Evolutionary conservation across 2,113 vertebrate species (phyloP), one percentile per base, ranked within the genome.

Genomic region (Bostrychus sinensis): DNA sequence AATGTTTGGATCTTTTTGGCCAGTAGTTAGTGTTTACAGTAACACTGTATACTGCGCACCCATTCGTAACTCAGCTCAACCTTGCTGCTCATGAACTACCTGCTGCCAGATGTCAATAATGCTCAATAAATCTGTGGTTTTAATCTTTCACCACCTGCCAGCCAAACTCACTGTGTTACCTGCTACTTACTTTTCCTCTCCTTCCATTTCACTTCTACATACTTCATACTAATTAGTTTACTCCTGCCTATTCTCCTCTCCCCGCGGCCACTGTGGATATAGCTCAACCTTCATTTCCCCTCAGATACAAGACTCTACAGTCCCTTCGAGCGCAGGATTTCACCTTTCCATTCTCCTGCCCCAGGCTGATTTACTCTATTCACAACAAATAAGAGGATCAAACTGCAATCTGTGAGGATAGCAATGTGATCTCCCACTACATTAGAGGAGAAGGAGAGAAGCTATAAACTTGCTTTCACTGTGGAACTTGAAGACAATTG

Each of bases 331-430:
- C 70, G 71, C 68, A 72, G 59, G 72, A 82, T 81, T 87, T 85
- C 74, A 48, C 22, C 48, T 71, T 69, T 69, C 45, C 23, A 12
- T 72, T 65, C 51, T 62, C 68, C 43, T 69, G 75, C 80, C 76
- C 62, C 19, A 38, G 83, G 80, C 82, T 77, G 80, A 77, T 69
- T 45, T 74, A 66, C 70, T 56, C 62, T 67, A 77, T 82, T 87
- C 80, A 82, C 80, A 75, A 81, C 70, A 85, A 85, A 82, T 81
- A 75, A 83, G 70, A 80, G 83, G 80, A 83, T 87, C 83, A 85
- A 71, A 57, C 79, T 67, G 61, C 64, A 75, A 7, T 42, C 57
- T 48, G 19, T 70, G 62, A 43, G 67, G 67, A 51, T 56, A 20
- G 67, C 70, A 74, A 34, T 51, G 62, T 65, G 72, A 63, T 60